These are phyloP conservation scores for Cariama cristata DNA, from an alignment of 2,113 vertebrate genomes.

Conservation along the genomic window DNA sequence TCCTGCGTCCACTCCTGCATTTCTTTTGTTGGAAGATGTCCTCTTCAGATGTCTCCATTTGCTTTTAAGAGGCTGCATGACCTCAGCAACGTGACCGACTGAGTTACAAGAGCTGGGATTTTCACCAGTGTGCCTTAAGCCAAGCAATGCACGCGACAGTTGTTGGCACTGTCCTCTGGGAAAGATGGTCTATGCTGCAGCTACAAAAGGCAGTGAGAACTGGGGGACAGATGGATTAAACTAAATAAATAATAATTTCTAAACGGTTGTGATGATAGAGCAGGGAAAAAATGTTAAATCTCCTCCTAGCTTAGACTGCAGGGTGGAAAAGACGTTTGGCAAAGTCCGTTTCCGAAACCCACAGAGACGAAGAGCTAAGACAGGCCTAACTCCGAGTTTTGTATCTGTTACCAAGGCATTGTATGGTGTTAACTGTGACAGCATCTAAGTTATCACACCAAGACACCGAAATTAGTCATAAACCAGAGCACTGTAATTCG, in stretches of 20 bases:
- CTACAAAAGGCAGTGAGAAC: background rate
- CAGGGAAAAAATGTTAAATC: background rate
- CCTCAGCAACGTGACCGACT: background rate
- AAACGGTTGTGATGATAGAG: background rate
- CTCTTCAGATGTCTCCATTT: background rate
- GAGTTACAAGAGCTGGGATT: background rate
- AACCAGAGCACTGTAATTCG: background rate
- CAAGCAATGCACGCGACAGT: background rate
- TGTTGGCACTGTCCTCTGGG: background rate
- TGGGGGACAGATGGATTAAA: background rate
- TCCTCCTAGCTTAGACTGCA: background rate
- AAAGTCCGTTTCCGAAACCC: background rate
- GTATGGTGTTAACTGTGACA: background rate
- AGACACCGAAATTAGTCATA: constrained; percentile 38
- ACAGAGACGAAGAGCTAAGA: background rate
- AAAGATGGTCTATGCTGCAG: background rate
- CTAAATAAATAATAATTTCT: background rate
- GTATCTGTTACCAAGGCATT: background rate
- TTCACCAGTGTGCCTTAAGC: background rate
- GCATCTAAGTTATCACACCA: background rate
- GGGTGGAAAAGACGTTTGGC: background rate
- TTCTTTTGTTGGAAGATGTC: background rate
- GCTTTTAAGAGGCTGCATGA: background rate
- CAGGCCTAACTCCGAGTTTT: background rate
- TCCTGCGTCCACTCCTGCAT: rapidly evolving